These are phyloP conservation scores for Nebria ingens DNA, from an alignment of 1,140 invertebrate genomes.

Conservation along the genomic window DNA sequence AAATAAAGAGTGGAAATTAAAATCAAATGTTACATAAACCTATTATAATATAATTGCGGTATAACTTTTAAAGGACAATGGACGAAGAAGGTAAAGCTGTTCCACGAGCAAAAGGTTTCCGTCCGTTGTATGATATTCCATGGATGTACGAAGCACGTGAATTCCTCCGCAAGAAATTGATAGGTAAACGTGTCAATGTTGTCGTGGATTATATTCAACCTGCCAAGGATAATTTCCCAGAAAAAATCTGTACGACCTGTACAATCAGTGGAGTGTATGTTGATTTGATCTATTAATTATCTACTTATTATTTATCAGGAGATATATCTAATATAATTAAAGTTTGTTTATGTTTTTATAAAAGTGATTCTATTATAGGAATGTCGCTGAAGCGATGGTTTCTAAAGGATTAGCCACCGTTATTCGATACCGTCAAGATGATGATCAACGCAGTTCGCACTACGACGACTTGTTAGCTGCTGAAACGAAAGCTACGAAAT, in stretches of 20 bases:
- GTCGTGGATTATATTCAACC: constrained; percentile 95
- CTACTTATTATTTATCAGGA: no score
- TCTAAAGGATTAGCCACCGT: constrained; percentile 87
- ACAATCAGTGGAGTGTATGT: constrained; percentile 69
- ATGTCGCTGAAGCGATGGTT: constrained; percentile 90
- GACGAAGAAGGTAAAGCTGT: constrained; percentile 52
- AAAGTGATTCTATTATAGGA: constrained; percentile 60
- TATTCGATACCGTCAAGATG: constrained; percentile 86
- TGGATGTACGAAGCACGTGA: constrained; percentile 98
- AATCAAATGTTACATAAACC: no score
- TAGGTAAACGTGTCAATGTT: constrained; percentile 91
- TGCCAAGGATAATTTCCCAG: constrained; percentile 82
- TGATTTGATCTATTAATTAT: no score
- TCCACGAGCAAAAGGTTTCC: constrained; percentile 52
- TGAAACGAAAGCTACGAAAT: constrained; percentile 85
- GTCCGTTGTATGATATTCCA: constrained; percentile 93
- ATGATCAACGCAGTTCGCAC: constrained; percentile 88
- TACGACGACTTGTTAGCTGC: constrained; percentile 92
- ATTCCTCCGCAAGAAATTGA: constrained; percentile 89
- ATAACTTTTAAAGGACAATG: no score
- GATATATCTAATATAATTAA: no score
- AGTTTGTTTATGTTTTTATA: no score
- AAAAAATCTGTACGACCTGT: constrained; percentile 93
- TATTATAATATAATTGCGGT: no score
- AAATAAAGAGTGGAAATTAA: no score